Percentiles rank a stretch among this genome's conserved stretches.
Conservation (phyloP, 2,888 invertebrate genomes). For the Lithophane ornitopus region DNA sequence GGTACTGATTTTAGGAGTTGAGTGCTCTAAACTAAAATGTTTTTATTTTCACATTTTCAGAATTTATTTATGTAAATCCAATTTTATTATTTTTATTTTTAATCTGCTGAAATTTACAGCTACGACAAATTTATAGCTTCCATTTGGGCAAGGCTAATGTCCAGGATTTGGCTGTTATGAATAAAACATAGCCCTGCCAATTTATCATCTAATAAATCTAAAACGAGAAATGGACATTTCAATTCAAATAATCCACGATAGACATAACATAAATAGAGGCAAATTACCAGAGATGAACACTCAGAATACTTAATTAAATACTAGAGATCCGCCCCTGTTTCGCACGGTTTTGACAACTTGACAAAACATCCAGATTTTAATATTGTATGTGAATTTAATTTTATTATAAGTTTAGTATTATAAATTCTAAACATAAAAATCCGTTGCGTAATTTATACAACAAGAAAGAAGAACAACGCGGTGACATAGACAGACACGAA, state of each 20-base stretch:
- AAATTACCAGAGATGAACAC: background rate
- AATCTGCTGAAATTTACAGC: background rate
- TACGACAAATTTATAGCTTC: background rate
- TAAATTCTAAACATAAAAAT: background rate
- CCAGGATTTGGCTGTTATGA: background rate
- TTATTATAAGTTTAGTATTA: background rate
- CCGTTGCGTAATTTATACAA: background rate
- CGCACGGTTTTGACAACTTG: background rate
- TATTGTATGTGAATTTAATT: background rate
- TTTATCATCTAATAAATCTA: background rate
- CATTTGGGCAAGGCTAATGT: slow-evolving; percentile 9
- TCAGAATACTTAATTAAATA: background rate
- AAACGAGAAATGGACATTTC: background rate
- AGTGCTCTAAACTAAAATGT: slow-evolving; percentile 30
- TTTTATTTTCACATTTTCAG: slow-evolving; percentile 5
- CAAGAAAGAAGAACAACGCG: background rate
- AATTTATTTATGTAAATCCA: slow-evolving; percentile 11
- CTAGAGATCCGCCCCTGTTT: background rate
- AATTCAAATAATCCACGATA: background rate
- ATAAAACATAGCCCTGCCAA: slow-evolving; percentile 13
- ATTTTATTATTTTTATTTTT: slow-evolving; percentile 16
- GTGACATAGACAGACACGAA: background rate
- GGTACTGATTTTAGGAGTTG: slow-evolving; percentile 23
- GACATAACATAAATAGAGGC: background rate
- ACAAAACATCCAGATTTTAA: background rate